Base-by-base conservation (phyloP, 1,140 invertebrate genomes). In the Atopsyche davidsoni region DNA sequence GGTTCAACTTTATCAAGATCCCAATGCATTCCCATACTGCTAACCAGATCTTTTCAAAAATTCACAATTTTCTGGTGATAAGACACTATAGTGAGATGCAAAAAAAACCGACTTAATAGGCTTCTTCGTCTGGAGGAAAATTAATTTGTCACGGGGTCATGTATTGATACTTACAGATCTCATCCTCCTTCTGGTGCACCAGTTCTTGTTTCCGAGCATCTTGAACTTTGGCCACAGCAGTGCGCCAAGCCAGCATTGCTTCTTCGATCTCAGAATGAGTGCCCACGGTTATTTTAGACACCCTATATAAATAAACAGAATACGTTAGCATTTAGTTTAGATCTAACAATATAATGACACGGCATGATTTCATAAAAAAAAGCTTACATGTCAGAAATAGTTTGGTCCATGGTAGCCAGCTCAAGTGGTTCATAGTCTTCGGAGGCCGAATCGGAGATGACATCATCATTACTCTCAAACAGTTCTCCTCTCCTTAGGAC, bases 241-340 rank as follows among this genome's bases (percentile, higher is more conserved):
- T 62, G 13, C 67, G 62, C 70, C 70, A 72, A 35, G 62, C 57
- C 41, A 67, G 32, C 68, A 72, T 71, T 0, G 69, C 68, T 36
- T 62, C 64, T 45, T 69, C 67, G 13, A 72, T 65, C 44, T 72
- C 70, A 2, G 59, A 61, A 53, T 70, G 67, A 0, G 70, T 68
- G 0, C 14, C 25, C 11, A 58, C 51, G 14, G 24, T 49, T 32
- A 57, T 57, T 41, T 40, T 43, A 3, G 50, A 36, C 3, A 53
- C 40, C 31, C 48, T 51, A n/a, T n/a, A n/a, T n/a, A n/a, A n/a
- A n/a, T n/a, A n/a, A n/a, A n/a, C n/a, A n/a, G n/a, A n/a, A n/a
- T n/a, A n/a, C n/a, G n/a, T n/a, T n/a, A n/a, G n/a, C n/a, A n/a
- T n/a, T 28, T 28, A 28, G 13, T 28, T 9, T 28, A 28, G 7